phyloP scores from a whole-genome alignment of 2,113 vertebrate species.

The Morone saxatilis region DNA sequence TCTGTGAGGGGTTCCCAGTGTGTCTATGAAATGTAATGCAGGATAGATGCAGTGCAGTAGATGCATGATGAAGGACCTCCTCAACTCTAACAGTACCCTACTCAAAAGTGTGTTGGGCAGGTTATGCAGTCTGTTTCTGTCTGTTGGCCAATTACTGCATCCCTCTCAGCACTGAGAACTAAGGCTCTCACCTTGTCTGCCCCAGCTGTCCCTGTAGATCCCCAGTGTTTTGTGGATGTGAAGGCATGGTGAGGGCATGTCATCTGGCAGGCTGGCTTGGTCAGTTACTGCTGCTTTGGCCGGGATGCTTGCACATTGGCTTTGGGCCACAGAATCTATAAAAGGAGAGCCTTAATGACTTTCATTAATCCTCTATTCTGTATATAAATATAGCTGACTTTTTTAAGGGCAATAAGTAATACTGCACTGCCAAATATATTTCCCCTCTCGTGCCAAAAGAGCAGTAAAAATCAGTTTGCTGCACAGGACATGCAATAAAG shows the following conservation, averaged over 20 bases:
- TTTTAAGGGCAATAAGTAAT: slow-evolving; percentile 16
- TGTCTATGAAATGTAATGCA: neutral
- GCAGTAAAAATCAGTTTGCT: neutral
- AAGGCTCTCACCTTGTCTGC: slow-evolving; percentile 63
- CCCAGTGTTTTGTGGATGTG: slow-evolving; percentile 51
- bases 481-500: neutral
- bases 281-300: slow-evolving; percentile 43
- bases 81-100: slow-evolving; percentile 7
- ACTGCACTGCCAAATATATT: slow-evolving; percentile 5
- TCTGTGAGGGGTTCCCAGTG: neutral
- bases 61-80: slow-evolving; percentile 12
- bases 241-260: slow-evolving; percentile 61
- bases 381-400: slow-evolving; percentile 12
- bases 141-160: slow-evolving; percentile 61
- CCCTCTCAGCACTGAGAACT: slow-evolving; percentile 32
- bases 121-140: slow-evolving; percentile 40
- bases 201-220: slow-evolving; percentile 61
- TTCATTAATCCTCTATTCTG: slow-evolving; percentile 45
- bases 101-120: slow-evolving; percentile 11
- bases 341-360: slow-evolving; percentile 44
- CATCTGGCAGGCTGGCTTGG: slow-evolving; percentile 48
- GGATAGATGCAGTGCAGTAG: slow-evolving; percentile 12
- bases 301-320: slow-evolving; percentile 28
- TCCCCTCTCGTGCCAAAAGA: neutral
- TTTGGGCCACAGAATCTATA: slow-evolving; percentile 53